Evolutionary conservation across 2,888 invertebrate species (phyloP), one percentile per base, ranked within the genome.

Genomic region (Molanna angustata): DNA sequence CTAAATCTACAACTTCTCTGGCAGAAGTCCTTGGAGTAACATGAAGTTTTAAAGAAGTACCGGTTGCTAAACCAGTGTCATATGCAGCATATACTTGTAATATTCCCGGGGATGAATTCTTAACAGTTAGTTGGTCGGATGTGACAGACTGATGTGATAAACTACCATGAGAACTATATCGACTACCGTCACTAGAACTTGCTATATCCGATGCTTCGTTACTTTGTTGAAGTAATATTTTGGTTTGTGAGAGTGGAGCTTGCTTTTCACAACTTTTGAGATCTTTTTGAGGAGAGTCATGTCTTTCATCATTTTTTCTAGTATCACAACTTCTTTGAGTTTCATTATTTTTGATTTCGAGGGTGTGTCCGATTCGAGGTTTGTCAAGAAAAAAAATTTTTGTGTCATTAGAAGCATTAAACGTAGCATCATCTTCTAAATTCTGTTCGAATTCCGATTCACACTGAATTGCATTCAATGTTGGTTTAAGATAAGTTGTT

Each of bases 81-180:
- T 97, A 98, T 0, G 97, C 96, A 4, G 96, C 95, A 67, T 89
- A 96, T 4, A 98, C 94, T 79, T 96, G 84, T 22, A 84, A 74
- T 46, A 73, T 59, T 31, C 58, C 58, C 11, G 58, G 58, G 2
- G 58, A 48, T 1, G 46, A 32, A 35, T 54, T 59, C 33, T 59
- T 59, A 1, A 59, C 54, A 4, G 58, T 54, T 9, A 59, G 9
- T 27, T 54, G 54, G 16, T 59, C 58, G 1, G 58, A 48, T n/a
- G 52, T 44, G 9, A 51, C n/a, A 2, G 57, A 57, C 19, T 56
- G 56, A 19, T 59, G 56, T 13, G 56, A 43, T 32, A 59, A 47
- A 32, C 58, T 58, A 9, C 56, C 43, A 37, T 56, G 58, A 2
- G 58, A 58, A 31, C 56, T 54, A 49, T 58, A 58, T 1, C 56